Evolutionary conservation across 2,888 invertebrate species (phyloP), one percentile per base, ranked within the genome.

Genomic region (Macaria notata): DNA sequence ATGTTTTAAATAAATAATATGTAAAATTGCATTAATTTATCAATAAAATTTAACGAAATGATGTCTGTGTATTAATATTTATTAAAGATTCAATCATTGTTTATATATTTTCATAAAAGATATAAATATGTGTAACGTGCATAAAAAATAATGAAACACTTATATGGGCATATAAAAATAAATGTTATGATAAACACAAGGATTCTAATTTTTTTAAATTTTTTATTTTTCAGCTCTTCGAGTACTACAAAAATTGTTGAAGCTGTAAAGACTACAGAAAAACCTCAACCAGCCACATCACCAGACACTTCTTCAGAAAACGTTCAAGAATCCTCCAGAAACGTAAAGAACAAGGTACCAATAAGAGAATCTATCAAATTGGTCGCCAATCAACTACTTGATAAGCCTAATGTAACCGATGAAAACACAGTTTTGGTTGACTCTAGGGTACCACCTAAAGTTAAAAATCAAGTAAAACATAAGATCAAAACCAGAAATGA

Each of bases 391-490:
- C 94, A 93, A 77, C 76, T 93, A 7, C 80, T 93, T 46, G 92
- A 93, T 5, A 85, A 89, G 71, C 85, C 74, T 3, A 89, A 86
- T 55, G 67, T 77, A 29, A 79, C 87, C 2, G 36, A n/a, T 1
- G 69, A 68, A 1, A 70, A 84, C 33, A 85, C 92, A 39, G 80
- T 93, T 31, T 85, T 92, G 7, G 78, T 91, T 5, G 94, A 94
- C 66, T 92, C 92, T 0, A 90, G 94, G 81, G 93, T 94, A 63
- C 94, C 94, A 29, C 94, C 94, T 4, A 94, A 92, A 79, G 74
- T 94, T 1, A 94, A 93, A 76, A 90, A 86, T 53, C 93, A 93
- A 74, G 68, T 88, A 8, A 92, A 90, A 70, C 84, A 86, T 51
- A 89, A 82, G 72, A 75, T 83, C 3, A 89, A 88, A 75, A 87